Evolutionary conservation across 1,140 invertebrate species (phyloP).

Genomic region (Delia radicum): DNA sequence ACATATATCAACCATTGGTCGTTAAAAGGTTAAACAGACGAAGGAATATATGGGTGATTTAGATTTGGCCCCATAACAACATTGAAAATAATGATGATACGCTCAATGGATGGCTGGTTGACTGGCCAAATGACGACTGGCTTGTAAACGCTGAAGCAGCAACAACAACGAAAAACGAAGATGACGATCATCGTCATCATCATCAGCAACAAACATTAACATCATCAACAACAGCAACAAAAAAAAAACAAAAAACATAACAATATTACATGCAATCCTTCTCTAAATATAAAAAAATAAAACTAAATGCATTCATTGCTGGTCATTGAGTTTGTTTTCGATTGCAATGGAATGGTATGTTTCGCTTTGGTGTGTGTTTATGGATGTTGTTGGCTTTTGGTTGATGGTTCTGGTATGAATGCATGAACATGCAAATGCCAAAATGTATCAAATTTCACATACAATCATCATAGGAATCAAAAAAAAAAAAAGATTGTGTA

Average conservation of each 20-base stretch:
- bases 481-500: slow-evolving; percentile 16
- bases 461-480: slow-evolving; percentile 28
- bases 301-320: slow-evolving; percentile 1
- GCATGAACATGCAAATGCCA: slow-evolving; percentile 29
- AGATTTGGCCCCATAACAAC: background rate
- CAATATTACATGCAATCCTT: slow-evolving; percentile 23
- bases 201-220: background rate
- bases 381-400: background rate
- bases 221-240: background rate
- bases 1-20: too few relatives aligned
- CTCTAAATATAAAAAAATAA: background rate
- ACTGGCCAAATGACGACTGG: background rate
- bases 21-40: background rate
- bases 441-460: slow-evolving; percentile 31
- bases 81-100: slow-evolving; percentile 4
- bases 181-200: background rate
- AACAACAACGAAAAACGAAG: background rate
- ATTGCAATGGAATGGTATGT: background rate
- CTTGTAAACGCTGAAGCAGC: background rate
- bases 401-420: background rate
- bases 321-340: background rate
- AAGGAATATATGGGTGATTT: slow-evolving; percentile 13
- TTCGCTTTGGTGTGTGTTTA: background rate
- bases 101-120: background rate
- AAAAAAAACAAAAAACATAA: background rate